Evolutionary conservation across 2,888 invertebrate species (phyloP), one percentile per base, ranked within the genome.

Genomic region (Drosophila neonasuta): DNA sequence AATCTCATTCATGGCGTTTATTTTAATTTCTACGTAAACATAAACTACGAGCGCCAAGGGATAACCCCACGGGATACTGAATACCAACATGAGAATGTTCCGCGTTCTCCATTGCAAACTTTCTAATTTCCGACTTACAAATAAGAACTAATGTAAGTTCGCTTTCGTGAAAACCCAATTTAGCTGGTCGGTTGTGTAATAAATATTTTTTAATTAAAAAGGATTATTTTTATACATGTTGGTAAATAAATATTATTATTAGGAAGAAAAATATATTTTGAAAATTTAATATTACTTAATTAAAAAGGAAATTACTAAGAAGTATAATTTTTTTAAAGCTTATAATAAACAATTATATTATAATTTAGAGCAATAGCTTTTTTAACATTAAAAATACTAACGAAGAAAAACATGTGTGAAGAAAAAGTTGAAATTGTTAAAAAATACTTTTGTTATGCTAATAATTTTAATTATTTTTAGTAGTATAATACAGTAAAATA

Each of bases 1-100:
- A 88, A 88, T 88, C 89, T 82, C 80, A 79, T 88, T 81, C 74
- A 36, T 74, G 81, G 82, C 81, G 84, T 88, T 89, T 89, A 88
- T 88, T 88, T 88, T 88, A 87, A 87, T 88, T 88, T 88, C 80
- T 77, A 79, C 79, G 81, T 84, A 80, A 80, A 78, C 87, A 88
- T 88, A 88, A 88, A 89, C 84, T 78, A 85, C 71, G 83, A 78
- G 78, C 79, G 72, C 73, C 75, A 72, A 74, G 86, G 86, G 88
- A 80, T 49, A 44, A 60, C 80, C 59, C 77, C 60, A 63, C 70
- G 51, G 67, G 73, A 48, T 52, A 51, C 44, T 4, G 36, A 17
- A 5, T 17, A 46, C 48, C 39, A 59, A 52, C 46, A 64, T 49
- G 59, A 51, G 42, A 24, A 36, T 41, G 32, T 30, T 49, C 20